phyloP scores from a whole-genome alignment of 2,797 vertebrate genomes.

The Kryptolebias ocellatus region DNA sequence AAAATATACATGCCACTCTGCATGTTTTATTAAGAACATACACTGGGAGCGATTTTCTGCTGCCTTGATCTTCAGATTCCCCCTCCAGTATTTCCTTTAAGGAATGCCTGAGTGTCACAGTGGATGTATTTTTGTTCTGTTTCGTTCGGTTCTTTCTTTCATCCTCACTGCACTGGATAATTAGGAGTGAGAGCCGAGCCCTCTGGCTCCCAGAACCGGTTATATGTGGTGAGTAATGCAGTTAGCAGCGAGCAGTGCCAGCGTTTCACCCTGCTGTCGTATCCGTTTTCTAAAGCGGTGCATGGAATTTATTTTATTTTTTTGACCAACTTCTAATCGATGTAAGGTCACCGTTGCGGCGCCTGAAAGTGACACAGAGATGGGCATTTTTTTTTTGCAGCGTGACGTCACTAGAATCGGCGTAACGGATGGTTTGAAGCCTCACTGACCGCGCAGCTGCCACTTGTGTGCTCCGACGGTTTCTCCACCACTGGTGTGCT shows the following conservation, averaged over 20 bases:
- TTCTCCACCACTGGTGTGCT: slow-evolving; percentile 16
- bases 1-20: slow-evolving; percentile 76
- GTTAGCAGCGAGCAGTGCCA: slow-evolving; percentile 44
- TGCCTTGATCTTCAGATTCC: slow-evolving; percentile 49
- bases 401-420: slow-evolving; percentile 60
- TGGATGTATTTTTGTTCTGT: slow-evolving; percentile 33
- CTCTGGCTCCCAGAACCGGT: slow-evolving; percentile 50
- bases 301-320: slow-evolving; percentile 8
- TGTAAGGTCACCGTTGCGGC: slow-evolving; percentile 10
- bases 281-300: slow-evolving; percentile 27
- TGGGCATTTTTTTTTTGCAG: slow-evolving; percentile 15
- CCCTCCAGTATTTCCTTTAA: slow-evolving; percentile 43
- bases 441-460: slow-evolving; percentile 8
- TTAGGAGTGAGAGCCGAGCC: slow-evolving; percentile 58
- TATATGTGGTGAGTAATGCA: slow-evolving; percentile 59
- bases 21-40: slow-evolving; percentile 75
- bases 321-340: slow-evolving; percentile 40
- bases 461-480: slow-evolving; percentile 19
- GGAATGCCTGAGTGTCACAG: slow-evolving; percentile 10
- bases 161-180: slow-evolving; percentile 43
- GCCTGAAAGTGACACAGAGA: slow-evolving; percentile 10
- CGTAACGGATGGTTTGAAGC: slow-evolving; percentile 44
- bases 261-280: slow-evolving; percentile 26
- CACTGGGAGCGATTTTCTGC: slow-evolving; percentile 63
- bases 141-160: slow-evolving; percentile 58